Conservation (phyloP, 1,140 invertebrate genomes). For the Drosophila nikananu region DNA sequence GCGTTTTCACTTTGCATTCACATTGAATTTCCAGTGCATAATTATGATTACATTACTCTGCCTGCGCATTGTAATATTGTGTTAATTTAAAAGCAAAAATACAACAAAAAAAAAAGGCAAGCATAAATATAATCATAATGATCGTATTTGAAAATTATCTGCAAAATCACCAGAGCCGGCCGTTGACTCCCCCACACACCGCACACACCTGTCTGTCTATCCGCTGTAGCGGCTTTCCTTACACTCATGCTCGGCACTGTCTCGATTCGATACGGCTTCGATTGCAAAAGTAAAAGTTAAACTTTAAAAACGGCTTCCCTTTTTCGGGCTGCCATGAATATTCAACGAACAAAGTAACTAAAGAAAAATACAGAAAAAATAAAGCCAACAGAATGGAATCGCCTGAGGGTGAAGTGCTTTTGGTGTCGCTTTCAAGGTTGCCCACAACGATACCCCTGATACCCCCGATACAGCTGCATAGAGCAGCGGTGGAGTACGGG, state of each 20-base stretch:
- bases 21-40: conserved; percentile 70
- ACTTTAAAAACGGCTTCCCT: conserved; percentile 45
- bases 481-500: neutral
- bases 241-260: conserved; percentile 5
- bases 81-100: conserved; percentile 13
- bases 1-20: conserved; percentile 77
- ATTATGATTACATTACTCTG: conserved; percentile 58
- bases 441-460: conserved; percentile 1
- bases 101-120: conserved; percentile 16
- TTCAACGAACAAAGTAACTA: conserved; percentile 19
- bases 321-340: conserved; percentile 38
- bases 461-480: neutral
- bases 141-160: conserved; percentile 5
- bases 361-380: conserved; percentile 3
- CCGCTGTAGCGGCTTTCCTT: neutral
- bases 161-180: neutral
- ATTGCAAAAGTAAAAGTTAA: conserved; percentile 59
- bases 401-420: conserved; percentile 30
- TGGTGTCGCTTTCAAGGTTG: conserved; percentile 42
- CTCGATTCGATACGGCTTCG: conserved; percentile 24
- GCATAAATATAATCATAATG: conserved; percentile 5
- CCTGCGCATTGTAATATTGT: conserved; percentile 34
- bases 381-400: conserved; percentile 20
- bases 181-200: conserved; percentile 6
- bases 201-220: conserved; percentile 2